Percentiles rank a stretch among this genome's conserved stretches.
phyloP scores from a whole-genome alignment of 2,113 vertebrate species.

The cattle (Bos taurus) region ARS-UCD2.0 NC_037345.1:24315501-24316000 shows the following conservation, averaged over 20 bases:
- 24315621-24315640: background rate
- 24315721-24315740: background rate
- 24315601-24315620: background rate
- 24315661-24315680: background rate
- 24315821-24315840: background rate
- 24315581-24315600: background rate
- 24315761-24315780: background rate
- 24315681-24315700: background rate
- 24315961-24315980: background rate
- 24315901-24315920: background rate
- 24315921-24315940: background rate
- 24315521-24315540: background rate
- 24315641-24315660: background rate
- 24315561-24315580: background rate
- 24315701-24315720: background rate
- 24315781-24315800: background rate
- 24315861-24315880: background rate
- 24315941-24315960: background rate
- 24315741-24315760: background rate
- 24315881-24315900: background rate
- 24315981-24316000: background rate
- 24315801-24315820: background rate
- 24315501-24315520: background rate
- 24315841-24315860: background rate
- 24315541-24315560: background rate